Evolutionary conservation across 2,113 vertebrate species (phyloP).

Genomic region (Acinonyx jubatus): DNA sequence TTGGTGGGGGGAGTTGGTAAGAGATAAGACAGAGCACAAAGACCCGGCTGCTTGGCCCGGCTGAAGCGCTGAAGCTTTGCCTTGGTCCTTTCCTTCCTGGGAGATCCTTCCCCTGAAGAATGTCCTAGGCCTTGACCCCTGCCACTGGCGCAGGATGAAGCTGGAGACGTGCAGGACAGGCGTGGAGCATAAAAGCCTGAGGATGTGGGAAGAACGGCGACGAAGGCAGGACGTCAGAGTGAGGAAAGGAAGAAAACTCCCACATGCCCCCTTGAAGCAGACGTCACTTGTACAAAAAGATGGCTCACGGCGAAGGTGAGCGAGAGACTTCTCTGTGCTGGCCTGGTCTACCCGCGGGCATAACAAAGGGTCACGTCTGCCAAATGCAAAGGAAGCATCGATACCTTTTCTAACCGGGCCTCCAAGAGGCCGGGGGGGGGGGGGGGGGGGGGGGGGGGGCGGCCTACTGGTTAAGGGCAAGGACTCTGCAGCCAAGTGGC

Average conservation of each 20-base stretch:
- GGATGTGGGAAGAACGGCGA: rapidly evolving
- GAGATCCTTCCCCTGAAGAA: background rate
- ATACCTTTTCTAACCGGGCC: rapidly evolving
- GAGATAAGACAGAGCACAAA: background rate
- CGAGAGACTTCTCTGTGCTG: background rate
- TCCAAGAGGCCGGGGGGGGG: background rate
- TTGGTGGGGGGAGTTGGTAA: rapidly evolving
- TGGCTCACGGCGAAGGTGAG: rapidly evolving
- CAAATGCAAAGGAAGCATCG: background rate
- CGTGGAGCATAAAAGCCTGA: rapidly evolving
- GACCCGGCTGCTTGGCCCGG: too few species aligned
- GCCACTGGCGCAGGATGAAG: rapidly evolving
- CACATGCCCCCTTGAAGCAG: rapidly evolving
- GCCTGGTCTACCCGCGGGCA: rapidly evolving
- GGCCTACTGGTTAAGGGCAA: background rate
- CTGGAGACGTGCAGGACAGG: background rate
- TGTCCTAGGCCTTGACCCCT: rapidly evolving
- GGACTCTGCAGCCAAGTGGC: background rate
- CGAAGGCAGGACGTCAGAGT: background rate
- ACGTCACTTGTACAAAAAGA: rapidly evolving
- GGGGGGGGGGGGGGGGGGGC: too few species aligned
- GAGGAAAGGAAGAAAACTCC: background rate
- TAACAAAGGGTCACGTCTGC: background rate
- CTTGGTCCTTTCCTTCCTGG: background rate
- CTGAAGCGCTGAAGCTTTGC: background rate